Percentiles rank a stretch among this genome's conserved stretches.
phyloP scores from a whole-genome alignment of 2,113 vertebrate genomes.

The Oceanites oceanicus region DNA sequence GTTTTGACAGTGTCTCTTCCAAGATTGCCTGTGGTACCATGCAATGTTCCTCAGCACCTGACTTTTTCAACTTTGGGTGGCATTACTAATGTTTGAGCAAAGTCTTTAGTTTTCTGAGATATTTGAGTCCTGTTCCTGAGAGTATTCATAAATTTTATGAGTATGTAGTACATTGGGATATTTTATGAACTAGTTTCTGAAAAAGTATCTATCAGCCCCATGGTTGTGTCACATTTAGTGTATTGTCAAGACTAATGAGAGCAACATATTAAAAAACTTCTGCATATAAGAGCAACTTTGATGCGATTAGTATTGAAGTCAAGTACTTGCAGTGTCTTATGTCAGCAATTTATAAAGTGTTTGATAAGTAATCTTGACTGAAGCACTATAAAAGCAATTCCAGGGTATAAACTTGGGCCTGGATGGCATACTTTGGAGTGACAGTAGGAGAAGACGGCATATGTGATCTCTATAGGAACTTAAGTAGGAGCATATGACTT shows the following conservation, averaged over 20 bases:
- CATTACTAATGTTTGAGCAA: background rate
- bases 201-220: background rate
- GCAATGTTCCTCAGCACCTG: background rate
- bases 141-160: background rate
- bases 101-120: background rate
- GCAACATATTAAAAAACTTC: background rate
- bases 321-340: background rate
- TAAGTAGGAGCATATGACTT: background rate
- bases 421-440: background rate
- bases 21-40: background rate
- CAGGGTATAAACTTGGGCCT: background rate
- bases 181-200: background rate
- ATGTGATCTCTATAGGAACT: background rate
- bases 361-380: background rate
- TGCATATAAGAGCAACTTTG: background rate
- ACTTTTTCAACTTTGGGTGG: background rate
- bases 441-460: background rate
- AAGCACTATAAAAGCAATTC: background rate
- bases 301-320: background rate
- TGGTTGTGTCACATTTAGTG: background rate
- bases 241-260: background rate
- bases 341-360: background rate
- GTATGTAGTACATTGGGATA: background rate
- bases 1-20: background rate
- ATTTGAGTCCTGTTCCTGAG: background rate